Evolutionary conservation across 2,888 invertebrate genomes (phyloP), one percentile per base, ranked within the genome.

Genomic region (Scaptomyza polygonia): DNA sequence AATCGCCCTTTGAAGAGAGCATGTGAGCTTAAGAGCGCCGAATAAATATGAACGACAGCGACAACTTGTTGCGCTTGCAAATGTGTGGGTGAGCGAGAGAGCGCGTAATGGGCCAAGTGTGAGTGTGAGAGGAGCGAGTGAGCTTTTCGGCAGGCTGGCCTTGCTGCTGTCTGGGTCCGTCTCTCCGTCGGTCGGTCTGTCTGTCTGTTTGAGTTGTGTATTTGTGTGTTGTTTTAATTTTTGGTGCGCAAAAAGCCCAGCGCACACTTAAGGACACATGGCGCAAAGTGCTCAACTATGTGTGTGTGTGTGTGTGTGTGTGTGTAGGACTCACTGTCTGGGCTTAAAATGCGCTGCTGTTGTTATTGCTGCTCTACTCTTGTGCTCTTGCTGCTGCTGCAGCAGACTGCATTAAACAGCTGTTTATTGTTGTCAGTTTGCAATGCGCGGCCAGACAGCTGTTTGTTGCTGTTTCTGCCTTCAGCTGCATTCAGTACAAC

Each of bases 51-150:
- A 53, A 40, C 32, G 62, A 56, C 54, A 63, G 57, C 76, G 67
- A 79, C 86, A 86, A 81, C 81, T 81, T 81, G 81, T 81, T 81
- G 81, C 81, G 83, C 72, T 44, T 82, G 65, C 39, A 43, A 45
- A 39, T 72, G 78, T 79, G 71, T 77, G 65, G 63, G 77, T 79
- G 79, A 67, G 84, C 52, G 16, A 40, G 40, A 25, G 25, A 5
- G 25, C 5, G 25, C 3, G 25, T 21, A 21, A 21, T 21, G 6
- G 45, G 29, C 45, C 27, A 29, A 2, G 21, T 29, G 39, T 16
- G 11, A 47, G 25, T 32, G 27, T 21, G 48, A 32, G 59, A 29
- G 29, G 53, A 63, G 39, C 29, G 69, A 62, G 64, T 47, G 70
- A 52, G 56, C 70, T 69, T 68, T 78, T 78, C 52, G 63, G 68